These are phyloP conservation scores for Matsumyia berberina DNA, from an alignment of 2,888 invertebrate species.

Conservation along the genomic window DNA sequence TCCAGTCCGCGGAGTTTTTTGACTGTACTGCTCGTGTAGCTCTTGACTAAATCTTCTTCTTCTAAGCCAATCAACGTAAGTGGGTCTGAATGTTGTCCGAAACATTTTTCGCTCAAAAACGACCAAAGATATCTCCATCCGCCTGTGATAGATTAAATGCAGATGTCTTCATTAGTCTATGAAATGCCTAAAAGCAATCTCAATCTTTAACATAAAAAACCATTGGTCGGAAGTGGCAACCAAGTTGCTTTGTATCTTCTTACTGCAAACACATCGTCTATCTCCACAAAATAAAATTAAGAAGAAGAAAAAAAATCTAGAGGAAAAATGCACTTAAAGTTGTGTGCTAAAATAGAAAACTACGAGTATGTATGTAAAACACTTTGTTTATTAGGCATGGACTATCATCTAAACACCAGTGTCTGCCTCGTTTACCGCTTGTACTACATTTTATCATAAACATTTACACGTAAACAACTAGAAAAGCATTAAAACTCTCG, in stretches of 20 bases:
- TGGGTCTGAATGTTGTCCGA: too few relatives aligned
- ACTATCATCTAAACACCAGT: conserved; percentile 55
- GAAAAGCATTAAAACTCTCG: conserved; percentile 31
- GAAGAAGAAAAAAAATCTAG: neutral
- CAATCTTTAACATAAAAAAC: conserved; percentile 17
- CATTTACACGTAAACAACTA: conserved; percentile 54
- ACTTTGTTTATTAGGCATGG: conserved; percentile 59
- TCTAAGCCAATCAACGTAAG: too few relatives aligned
- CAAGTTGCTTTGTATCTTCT: conserved; percentile 14
- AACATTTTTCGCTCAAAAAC: too few relatives aligned
- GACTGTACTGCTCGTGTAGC: too few relatives aligned
- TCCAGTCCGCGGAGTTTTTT: too few relatives aligned
- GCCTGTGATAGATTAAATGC: too few relatives aligned
- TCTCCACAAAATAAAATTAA: neutral
- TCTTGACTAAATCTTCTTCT: too few relatives aligned
- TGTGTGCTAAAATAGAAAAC: conserved; percentile 32
- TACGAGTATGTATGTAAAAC: too few relatives aligned
- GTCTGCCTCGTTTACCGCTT: conserved; percentile 42
- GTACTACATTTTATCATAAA: conserved; percentile 51
- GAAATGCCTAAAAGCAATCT: neutral
- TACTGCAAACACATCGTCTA: neutral
- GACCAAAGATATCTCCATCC: too few relatives aligned
- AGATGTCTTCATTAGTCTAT: conserved; percentile 13
- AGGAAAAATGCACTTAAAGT: conserved; percentile 1
- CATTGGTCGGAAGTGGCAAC: conserved; percentile 6